A percentile compares a stretch with the other conserved stretches of the same genome.
Conservation (phyloP, 2,113 vertebrate genomes). For the Silurus asotus region DNA sequence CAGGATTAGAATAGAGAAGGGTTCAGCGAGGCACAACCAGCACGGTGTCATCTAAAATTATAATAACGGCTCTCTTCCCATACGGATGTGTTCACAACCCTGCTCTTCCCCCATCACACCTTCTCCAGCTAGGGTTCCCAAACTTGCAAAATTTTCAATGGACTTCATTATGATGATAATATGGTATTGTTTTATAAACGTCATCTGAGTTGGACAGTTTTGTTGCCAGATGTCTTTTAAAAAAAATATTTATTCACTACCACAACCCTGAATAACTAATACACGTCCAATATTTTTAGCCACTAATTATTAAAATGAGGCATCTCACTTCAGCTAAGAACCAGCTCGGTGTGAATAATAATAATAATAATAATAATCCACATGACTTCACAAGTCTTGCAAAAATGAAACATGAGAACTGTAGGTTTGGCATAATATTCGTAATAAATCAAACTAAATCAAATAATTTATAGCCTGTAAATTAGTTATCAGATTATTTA, state of each 20-base stretch:
- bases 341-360: background rate
- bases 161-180: background rate
- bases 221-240: background rate
- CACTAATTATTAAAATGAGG: background rate
- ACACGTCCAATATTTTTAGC: background rate
- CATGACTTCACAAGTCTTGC: background rate
- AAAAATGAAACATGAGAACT: background rate
- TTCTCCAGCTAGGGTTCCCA: background rate
- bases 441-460: no score
- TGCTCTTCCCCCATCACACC: slow-evolving; percentile 27
- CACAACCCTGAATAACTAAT: background rate
- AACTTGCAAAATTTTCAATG: background rate
- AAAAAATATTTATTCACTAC: background rate
- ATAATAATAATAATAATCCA: background rate
- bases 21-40: slow-evolving; percentile 42
- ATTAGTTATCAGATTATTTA: no score
- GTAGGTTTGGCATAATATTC: background rate
- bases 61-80: slow-evolving; percentile 35
- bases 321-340: background rate
- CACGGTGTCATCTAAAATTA: slow-evolving; percentile 43
- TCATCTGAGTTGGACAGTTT: background rate
- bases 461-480: no score
- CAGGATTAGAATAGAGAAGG: slow-evolving; percentile 53
- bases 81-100: background rate
- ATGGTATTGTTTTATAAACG: background rate